Percentiles rank a stretch among this genome's conserved stretches.
These are phyloP conservation scores for Geotria australis DNA, from an alignment of 2,797 vertebrate species.

Conservation along the genomic window DNA sequence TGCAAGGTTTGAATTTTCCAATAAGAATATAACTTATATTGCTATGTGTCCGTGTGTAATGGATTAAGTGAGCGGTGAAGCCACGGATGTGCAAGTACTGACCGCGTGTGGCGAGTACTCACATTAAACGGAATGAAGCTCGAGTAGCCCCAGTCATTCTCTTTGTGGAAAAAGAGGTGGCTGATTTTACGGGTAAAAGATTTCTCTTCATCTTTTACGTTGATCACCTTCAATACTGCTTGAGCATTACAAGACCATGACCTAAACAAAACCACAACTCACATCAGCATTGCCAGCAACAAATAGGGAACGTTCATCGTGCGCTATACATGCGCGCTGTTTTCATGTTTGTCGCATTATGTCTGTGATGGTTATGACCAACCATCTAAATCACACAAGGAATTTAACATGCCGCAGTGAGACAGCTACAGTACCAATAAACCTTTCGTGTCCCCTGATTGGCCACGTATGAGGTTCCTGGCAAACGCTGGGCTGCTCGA, in stretches of 20 bases:
- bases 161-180: conserved; percentile 98
- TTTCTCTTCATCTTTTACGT: conserved; percentile 96
- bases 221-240: conserved; percentile 95
- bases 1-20: no score
- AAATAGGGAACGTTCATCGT: no score
- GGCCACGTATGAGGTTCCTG: no score
- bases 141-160: conserved; percentile 98
- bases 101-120: conserved; percentile 13
- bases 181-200: conserved; percentile 95
- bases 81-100: no score
- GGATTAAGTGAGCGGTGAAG: no score
- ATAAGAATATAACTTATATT: no score
- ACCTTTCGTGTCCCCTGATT: no score
- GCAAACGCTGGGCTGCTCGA: no score
- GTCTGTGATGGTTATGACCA: conserved; percentile 1
- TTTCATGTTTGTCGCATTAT: background rate
- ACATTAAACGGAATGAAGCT: conserved; percentile 99
- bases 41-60: no score
- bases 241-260: conserved; percentile 99
- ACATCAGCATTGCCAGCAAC: no score
- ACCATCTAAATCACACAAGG: background rate
- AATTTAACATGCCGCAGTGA: no score
- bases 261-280: conserved; percentile 12
- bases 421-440: no score
- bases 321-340: background rate